These are phyloP conservation scores for Lemur catta DNA, from an alignment of 2,797 vertebrate genomes.

Conservation along the genomic window DNA sequence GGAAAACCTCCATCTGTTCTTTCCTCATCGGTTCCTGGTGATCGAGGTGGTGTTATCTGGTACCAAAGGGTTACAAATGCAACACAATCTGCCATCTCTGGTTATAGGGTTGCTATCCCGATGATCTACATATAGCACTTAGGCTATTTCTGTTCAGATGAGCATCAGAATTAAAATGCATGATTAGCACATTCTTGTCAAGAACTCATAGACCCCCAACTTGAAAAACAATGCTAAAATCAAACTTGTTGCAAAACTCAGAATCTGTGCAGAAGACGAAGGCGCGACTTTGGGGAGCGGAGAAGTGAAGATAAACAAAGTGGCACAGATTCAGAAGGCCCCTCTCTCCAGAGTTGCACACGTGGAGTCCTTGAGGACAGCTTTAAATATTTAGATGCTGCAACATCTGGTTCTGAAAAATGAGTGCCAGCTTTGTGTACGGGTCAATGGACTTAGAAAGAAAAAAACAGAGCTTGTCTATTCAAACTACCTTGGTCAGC, in stretches of 20 bases:
- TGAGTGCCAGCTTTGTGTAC: background rate
- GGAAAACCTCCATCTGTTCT: background rate
- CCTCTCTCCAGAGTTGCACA: background rate
- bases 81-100: background rate
- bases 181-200: background rate
- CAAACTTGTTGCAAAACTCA: background rate
- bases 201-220: background rate
- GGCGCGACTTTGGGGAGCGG: background rate
- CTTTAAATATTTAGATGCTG: conserved; percentile 31
- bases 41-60: background rate
- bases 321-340: background rate
- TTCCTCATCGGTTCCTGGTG: background rate
- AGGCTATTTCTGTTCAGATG: conserved; percentile 12
- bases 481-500: background rate
- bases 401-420: conserved; percentile 36
- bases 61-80: background rate
- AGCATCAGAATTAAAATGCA: conserved; percentile 39
- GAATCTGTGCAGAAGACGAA: background rate
- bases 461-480: background rate
- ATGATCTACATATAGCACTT: background rate
- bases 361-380: background rate
- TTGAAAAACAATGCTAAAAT: background rate
- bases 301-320: background rate
- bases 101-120: background rate
- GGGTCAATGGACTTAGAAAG: conserved; percentile 30